Evolutionary conservation across 2,113 vertebrate species (phyloP).

Genomic region (Chunga burmeisteri): DNA sequence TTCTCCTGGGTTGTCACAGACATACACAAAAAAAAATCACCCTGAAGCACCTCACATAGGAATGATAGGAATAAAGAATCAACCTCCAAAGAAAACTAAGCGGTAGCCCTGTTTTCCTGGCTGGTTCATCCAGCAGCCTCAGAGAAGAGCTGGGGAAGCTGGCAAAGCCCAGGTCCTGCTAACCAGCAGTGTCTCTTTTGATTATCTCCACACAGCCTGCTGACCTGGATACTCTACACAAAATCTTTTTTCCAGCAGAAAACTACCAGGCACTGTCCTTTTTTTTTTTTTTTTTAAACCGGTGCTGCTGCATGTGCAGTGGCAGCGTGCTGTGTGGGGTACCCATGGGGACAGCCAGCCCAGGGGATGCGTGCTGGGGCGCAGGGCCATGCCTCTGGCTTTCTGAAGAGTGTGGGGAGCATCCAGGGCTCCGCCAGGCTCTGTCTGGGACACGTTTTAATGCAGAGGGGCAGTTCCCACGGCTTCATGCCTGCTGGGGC

Average conservation of each 20-base stretch:
- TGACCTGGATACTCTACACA: neutral
- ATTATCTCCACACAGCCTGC: neutral
- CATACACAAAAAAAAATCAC: neutral
- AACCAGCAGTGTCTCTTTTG: neutral
- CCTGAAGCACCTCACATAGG: neutral
- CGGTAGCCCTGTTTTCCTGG: neutral
- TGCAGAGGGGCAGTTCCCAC: neutral
- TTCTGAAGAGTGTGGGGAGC: neutral
- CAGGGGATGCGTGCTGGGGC: accelerated
- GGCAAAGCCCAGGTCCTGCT: neutral
- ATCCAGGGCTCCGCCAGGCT: neutral
- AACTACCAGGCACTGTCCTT: neutral
- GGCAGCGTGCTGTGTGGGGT: neutral
- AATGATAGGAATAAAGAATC: neutral
- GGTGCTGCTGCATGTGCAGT: neutral
- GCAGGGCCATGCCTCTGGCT: accelerated
- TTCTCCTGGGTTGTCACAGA: neutral
- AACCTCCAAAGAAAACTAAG: neutral
- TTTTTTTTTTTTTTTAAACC: neutral
- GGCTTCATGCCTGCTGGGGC: neutral
- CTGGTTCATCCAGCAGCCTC: neutral
- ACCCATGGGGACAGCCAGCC: neutral
- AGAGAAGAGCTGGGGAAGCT: neutral
- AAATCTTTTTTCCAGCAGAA: neutral
- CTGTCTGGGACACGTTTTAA: neutral